Conservation (phyloP, 2,797 vertebrate genomes). For the Nannoperca australis region DNA sequence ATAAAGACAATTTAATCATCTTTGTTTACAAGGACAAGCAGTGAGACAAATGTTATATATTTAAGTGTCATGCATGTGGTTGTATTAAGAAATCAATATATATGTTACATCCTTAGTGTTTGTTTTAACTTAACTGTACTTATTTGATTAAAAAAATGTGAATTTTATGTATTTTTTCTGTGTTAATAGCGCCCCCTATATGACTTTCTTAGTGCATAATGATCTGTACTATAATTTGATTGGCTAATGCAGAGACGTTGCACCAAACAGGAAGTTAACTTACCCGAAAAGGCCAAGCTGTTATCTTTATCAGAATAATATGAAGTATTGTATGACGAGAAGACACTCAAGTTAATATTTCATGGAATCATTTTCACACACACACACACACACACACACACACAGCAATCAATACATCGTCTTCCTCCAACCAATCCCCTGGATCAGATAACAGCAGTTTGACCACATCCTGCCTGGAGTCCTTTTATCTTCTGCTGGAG, state of each 20-base stretch:
- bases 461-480: conserved; percentile 50
- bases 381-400: conserved; percentile 22
- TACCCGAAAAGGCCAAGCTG: too few species aligned
- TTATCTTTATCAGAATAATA: conserved; percentile 3
- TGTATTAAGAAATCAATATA: neutral
- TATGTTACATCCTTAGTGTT: neutral
- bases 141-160: neutral
- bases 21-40: neutral
- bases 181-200: neutral
- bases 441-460: conserved; percentile 60
- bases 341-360: conserved; percentile 1
- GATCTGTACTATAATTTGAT: too few species aligned
- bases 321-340: conserved; percentile 17
- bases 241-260: too few species aligned
- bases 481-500: conserved; percentile 9
- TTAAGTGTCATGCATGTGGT: neutral
- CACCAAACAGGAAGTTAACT: too few species aligned
- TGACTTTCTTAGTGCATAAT: neutral
- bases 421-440: conserved; percentile 47
- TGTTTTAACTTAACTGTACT: neutral
- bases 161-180: neutral
- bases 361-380: neutral
- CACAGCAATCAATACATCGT: conserved; percentile 35
- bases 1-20: neutral
- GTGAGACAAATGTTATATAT: neutral